These are phyloP conservation scores for Pipistrellus pygmaeus DNA, from an alignment of 2,797 vertebrate species.

Conservation along the genomic window DNA sequence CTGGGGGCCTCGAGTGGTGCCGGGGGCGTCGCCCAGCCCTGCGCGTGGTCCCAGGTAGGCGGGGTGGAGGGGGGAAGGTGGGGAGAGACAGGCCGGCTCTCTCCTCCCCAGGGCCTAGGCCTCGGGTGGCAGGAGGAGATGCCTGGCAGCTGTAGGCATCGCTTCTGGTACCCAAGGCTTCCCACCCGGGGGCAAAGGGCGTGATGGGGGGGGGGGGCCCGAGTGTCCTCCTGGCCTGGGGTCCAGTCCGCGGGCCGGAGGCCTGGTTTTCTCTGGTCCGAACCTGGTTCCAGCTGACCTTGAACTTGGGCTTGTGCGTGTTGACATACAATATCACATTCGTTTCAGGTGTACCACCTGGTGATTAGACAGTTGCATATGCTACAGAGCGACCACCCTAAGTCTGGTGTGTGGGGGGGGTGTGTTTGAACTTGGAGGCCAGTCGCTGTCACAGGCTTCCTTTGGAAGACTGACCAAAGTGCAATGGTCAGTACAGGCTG, in stretches of 20 bases:
- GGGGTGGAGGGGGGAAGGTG: not conserved
- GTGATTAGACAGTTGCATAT: not conserved
- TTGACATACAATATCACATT: not conserved
- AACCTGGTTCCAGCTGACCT: not conserved
- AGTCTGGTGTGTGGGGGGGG: not conserved
- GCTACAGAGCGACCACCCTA: too few relatives aligned
- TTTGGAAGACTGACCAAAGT: conserved; percentile 59
- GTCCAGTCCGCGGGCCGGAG: too few relatives aligned
- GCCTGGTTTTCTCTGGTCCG: not conserved
- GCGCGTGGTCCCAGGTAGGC: not conserved
- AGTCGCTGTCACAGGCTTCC: not conserved
- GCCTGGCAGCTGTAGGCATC: fast-evolving
- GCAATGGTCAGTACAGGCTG: not conserved
- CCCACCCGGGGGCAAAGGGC: not conserved
- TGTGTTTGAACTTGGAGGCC: conserved; percentile 34
- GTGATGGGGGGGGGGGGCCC: fast-evolving
- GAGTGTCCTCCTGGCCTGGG: fast-evolving
- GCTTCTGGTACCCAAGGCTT: not conserved
- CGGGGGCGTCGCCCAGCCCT: not conserved
- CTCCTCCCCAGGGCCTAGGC: not conserved
- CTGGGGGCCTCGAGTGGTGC: not conserved
- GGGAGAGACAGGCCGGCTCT: not conserved
- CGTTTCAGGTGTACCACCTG: not conserved
- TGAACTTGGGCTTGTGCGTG: not conserved
- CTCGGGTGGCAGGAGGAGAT: not conserved